Evolutionary conservation across 2,113 vertebrate species (phyloP).

Genomic region (Pterophyllum scalare): DNA sequence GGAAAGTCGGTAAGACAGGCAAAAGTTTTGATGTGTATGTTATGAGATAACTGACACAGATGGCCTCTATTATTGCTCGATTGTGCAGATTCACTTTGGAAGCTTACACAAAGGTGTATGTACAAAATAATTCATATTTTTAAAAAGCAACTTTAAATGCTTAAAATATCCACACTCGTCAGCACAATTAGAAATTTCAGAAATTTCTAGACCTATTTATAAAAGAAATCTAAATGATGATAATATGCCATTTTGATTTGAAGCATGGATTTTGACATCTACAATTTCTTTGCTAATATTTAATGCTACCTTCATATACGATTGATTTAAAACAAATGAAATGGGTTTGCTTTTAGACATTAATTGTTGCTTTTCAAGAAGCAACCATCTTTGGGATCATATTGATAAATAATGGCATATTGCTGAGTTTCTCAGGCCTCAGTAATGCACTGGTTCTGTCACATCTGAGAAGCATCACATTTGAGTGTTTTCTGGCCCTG

Average conservation of each 20-base stretch:
- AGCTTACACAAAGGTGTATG: no score
- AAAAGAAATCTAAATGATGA: neutral
- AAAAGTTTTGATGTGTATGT: neutral
- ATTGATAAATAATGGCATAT: neutral
- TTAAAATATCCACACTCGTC: neutral
- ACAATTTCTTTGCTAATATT: neutral
- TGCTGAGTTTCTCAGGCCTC: neutral
- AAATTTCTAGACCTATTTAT: neutral
- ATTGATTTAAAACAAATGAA: no score
- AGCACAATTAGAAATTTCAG: neutral
- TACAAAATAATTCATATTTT: neutral
- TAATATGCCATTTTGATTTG: neutral
- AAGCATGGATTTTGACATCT: neutral
- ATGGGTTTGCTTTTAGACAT: neutral
- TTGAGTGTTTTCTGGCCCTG: neutral
- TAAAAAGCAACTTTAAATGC: neutral
- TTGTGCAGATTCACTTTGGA: neutral
- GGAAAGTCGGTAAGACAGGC: neutral
- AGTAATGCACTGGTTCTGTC: neutral
- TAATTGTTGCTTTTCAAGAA: neutral
- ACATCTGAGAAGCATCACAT: conserved; percentile 37
- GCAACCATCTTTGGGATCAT: neutral
- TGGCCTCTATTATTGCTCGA: neutral
- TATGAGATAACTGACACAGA: neutral
- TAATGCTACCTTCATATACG: no score